Percentiles rank a stretch among this genome's conserved stretches.
Evolutionary conservation across 2,888 invertebrate species (phyloP).

Genomic region (Dryobotodes eremita): DNA sequence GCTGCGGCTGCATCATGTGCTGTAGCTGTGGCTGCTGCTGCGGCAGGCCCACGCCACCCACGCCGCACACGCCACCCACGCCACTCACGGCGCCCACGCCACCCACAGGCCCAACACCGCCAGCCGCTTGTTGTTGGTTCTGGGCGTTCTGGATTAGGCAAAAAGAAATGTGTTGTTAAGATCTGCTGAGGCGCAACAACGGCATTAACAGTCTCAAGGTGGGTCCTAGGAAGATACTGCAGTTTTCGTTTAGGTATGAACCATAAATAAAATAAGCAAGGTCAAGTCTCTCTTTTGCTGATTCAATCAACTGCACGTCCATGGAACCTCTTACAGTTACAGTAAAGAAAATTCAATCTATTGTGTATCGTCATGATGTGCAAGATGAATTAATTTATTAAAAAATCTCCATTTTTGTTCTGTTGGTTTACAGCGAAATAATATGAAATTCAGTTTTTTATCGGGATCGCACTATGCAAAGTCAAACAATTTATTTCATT

Average conservation of each 20-base stretch:
- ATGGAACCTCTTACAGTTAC: background rate
- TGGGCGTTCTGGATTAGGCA: constrained; percentile 86
- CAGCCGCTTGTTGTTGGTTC: constrained; percentile 84
- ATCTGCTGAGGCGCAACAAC: background rate
- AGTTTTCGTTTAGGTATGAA: background rate
- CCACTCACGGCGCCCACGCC: constrained; percentile 75
- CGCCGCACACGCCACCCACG: constrained; percentile 77
- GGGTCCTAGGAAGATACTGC: background rate
- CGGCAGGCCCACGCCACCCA: constrained; percentile 83
- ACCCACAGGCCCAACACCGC: constrained; percentile 73
- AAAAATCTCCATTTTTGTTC: no score
- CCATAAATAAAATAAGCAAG: background rate
- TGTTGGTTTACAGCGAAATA: no score
- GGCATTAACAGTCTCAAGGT: no score
- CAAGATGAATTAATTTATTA: no score
- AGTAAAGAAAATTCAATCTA: no score
- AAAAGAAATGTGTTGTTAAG: background rate
- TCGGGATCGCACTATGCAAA: no score
- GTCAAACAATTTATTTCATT: background rate
- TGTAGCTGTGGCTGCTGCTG: constrained; percentile 88
- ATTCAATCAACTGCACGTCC: background rate
- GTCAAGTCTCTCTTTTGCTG: background rate
- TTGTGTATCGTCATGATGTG: no score
- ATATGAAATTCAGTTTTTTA: no score
- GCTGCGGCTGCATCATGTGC: constrained; percentile 91